Conservation (phyloP, 2,113 vertebrate genomes). For the Apaloderma vittatum region DNA sequence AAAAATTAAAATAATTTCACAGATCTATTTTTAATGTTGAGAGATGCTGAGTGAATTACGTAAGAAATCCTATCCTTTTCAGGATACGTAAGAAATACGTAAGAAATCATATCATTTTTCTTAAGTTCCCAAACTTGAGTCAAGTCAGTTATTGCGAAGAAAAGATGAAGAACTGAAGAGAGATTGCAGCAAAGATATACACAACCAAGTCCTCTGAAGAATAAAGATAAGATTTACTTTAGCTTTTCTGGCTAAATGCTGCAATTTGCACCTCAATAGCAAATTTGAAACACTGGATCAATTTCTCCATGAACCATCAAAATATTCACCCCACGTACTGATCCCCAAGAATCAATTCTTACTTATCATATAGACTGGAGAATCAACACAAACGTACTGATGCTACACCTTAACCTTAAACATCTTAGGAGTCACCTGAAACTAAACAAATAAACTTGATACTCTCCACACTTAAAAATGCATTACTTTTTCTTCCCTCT, state of each 20-base stretch:
- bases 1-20: background rate
- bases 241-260: background rate
- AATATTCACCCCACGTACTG: background rate
- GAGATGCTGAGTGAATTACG: background rate
- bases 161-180: background rate
- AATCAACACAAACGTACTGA: background rate
- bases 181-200: background rate
- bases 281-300: background rate
- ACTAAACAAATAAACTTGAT: background rate
- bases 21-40: background rate
- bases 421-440: background rate
- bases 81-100: background rate
- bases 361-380: background rate
- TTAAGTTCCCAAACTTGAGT: background rate
- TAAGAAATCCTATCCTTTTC: background rate
- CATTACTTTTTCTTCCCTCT: background rate
- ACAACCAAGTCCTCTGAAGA: background rate
- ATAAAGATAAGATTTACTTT: background rate
- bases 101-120: background rate
- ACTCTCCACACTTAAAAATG: background rate
- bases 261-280: background rate
- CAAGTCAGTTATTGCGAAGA: background rate
- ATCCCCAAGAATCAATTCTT: background rate
- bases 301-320: background rate
- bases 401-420: background rate